Conservation (phyloP, 2,888 invertebrate species). For the Bombylius major region DNA sequence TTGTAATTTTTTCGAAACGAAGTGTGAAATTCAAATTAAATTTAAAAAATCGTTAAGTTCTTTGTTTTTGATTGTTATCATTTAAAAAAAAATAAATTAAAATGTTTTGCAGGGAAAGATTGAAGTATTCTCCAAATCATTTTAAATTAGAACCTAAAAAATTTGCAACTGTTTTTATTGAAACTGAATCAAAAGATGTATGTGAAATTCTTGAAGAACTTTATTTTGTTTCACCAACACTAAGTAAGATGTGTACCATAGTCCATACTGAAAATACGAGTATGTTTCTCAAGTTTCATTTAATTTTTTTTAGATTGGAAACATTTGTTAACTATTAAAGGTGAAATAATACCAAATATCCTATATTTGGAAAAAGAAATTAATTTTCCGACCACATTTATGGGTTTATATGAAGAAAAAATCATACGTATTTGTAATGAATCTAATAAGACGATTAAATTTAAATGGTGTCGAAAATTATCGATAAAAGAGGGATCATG, state of each 20-base stretch:
- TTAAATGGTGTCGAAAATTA: constrained; percentile 8
- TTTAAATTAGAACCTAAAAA: background rate
- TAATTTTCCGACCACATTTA: constrained; percentile 18
- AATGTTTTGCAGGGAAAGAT: background rate
- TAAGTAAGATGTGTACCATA: background rate
- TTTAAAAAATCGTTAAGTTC: background rate
- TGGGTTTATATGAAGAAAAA: constrained; percentile 14
- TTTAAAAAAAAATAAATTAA: too few species aligned
- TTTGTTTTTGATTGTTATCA: background rate
- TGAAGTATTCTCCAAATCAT: background rate
- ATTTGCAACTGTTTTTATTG: background rate
- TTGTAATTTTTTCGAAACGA: background rate
- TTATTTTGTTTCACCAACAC: background rate
- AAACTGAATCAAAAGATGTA: background rate
- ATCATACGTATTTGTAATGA: constrained; percentile 25
- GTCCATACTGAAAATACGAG: too few species aligned
- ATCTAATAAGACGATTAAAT: constrained; percentile 9
- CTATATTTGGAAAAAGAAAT: background rate
- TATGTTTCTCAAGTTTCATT: too few species aligned
- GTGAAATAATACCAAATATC: constrained; percentile 1
- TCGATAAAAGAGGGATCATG: background rate
- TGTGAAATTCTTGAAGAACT: constrained; percentile 4
- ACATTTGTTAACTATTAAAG: background rate
- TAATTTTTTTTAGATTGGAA: background rate
- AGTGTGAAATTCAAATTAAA: background rate